phyloP scores from a whole-genome alignment of 2,113 vertebrate species.

The sheep (Ovis aries) region ARS-UI_Ramb_v3.0 NC_056056.1:174813001-174813500 shows the following conservation, averaged over 20 bases:
- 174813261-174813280: conserved; percentile 61
- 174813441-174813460: neutral
- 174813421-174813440: neutral
- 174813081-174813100: neutral
- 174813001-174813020: neutral
- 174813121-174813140: neutral
- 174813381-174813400: neutral
- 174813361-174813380: neutral
- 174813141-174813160: neutral
- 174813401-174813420: neutral
- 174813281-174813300: conserved; percentile 67
- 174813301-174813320: conserved; percentile 55
- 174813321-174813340: conserved; percentile 50
- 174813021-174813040: neutral
- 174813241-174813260: conserved; percentile 67
- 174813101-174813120: neutral
- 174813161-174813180: conserved; percentile 57
- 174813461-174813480: neutral
- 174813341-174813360: conserved; percentile 36
- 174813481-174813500: neutral
- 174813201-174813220: conserved; percentile 69
- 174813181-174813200: conserved; percentile 52
- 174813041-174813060: neutral
- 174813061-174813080: neutral
- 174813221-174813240: conserved; percentile 62